A percentile compares a stretch with the other conserved stretches of the same genome.
These are phyloP conservation scores for Perithous albicinctus DNA, from an alignment of 2,888 invertebrate species.

Conservation along the genomic window DNA sequence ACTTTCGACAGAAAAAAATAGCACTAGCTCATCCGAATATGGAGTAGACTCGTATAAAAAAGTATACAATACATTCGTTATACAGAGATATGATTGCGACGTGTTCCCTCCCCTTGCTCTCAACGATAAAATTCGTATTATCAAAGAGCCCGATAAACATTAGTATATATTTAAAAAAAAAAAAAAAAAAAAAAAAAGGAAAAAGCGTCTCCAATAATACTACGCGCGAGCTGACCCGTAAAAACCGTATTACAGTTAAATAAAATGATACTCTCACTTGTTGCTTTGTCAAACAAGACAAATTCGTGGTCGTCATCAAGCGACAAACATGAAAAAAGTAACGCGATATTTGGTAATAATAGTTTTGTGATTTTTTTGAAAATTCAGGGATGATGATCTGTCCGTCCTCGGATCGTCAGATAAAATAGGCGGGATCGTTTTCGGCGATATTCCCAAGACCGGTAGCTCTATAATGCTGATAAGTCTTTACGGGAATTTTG, in stretches of 20 bases:
- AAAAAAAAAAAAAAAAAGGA: too few species aligned
- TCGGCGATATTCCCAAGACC: conserved; percentile 80
- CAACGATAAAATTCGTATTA: background rate
- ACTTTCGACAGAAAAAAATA: background rate
- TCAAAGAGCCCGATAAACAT: background rate
- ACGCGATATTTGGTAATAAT: conserved; percentile 3
- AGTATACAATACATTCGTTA: background rate
- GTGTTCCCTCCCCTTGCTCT: conserved; percentile 15
- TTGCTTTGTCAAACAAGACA: conserved; percentile 3
- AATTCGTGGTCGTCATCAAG: conserved; percentile 1
- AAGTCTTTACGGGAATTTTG: conserved; percentile 52
- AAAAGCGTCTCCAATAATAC: conserved; percentile 15
- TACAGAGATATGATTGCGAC: conserved; percentile 29
- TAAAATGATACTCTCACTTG: conserved; percentile 51
- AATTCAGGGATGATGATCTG: conserved; percentile 39
- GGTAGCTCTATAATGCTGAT: conserved; percentile 77
- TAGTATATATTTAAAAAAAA: too few species aligned
- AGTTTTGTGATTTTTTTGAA: background rate
- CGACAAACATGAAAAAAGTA: conserved; percentile 15
- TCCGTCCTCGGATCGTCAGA: conserved; percentile 72
- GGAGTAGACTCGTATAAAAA: conserved; percentile 29
- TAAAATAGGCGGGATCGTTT: conserved; percentile 81
- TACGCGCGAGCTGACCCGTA: conserved; percentile 58
- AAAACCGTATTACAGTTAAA: conserved; percentile 46
- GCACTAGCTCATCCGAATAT: background rate